Conservation (phyloP, 2,888 invertebrate species). For the Salpingus planirostris region DNA sequence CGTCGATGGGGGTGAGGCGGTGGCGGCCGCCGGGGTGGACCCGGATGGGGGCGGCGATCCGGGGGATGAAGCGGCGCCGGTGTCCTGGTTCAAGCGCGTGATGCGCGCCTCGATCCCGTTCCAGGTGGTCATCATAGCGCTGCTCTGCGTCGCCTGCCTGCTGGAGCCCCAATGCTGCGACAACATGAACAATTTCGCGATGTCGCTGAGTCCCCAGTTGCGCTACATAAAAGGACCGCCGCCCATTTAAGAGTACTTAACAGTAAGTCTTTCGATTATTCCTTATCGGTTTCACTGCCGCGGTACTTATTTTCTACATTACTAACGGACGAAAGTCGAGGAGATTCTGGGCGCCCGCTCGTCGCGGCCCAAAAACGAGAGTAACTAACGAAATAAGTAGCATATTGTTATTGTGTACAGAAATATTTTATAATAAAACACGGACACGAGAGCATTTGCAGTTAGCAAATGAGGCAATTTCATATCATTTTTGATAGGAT, state of each 20-base stretch:
- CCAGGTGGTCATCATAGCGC: conserved; percentile 63
- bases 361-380: no score
- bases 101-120: conserved; percentile 66
- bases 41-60: conserved; percentile 49
- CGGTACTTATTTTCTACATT: no score
- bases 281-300: no score
- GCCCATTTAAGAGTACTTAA: conserved; percentile 52
- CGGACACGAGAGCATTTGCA: conserved; percentile 14
- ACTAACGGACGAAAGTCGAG: no score
- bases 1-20: no score
- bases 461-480: conserved; percentile 15
- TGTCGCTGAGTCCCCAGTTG: conserved; percentile 70
- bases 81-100: conserved; percentile 63
- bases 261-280: no score
- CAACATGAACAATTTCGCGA: conserved; percentile 64
- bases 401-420: conserved; percentile 29
- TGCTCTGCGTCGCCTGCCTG: conserved; percentile 64
- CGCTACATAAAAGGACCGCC: conserved; percentile 77
- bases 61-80: conserved; percentile 43
- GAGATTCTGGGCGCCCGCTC: no score
- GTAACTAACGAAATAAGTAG: no score
- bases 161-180: conserved; percentile 73
- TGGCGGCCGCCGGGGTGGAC: no score
- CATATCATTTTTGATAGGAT: conserved; percentile 17
- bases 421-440: conserved; percentile 25